Evolutionary conservation across 2,888 invertebrate species (phyloP).

Genomic region (Acrocera orbiculus): DNA sequence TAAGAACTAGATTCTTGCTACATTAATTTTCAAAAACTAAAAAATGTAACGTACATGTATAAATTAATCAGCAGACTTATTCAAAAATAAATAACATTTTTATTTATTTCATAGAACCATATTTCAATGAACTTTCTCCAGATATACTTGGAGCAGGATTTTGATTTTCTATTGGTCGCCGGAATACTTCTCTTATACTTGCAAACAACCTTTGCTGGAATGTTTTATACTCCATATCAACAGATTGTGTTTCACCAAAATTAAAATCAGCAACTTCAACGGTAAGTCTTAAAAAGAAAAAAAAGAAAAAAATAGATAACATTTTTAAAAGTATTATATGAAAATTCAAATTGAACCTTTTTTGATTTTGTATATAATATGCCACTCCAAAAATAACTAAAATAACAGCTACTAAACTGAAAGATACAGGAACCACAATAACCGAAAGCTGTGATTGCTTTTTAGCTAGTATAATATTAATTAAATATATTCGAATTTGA

Average conservation of each 20-base stretch:
- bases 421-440: conserved; percentile 71
- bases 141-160: conserved; percentile 15
- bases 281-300: conserved; percentile 39
- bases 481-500: not conserved
- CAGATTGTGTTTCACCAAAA: conserved; percentile 56
- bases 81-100: too few relatives aligned
- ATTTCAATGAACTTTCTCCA: conserved; percentile 16
- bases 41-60: too few relatives aligned
- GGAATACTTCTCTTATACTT: conserved; percentile 47
- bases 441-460: conserved; percentile 71
- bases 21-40: too few relatives aligned
- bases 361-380: conserved; percentile 66
- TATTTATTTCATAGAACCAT: conserved; percentile 18
- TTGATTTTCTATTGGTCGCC: conserved; percentile 16
- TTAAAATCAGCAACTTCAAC: conserved; percentile 85
- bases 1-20: too few relatives aligned
- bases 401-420: conserved; percentile 63
- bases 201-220: conserved; percentile 66
- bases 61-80: too few relatives aligned
- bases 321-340: not conserved
- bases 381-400: conserved; percentile 74
- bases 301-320: conserved; percentile 9
- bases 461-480: conserved; percentile 37
- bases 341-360: conserved; percentile 35
- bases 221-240: conserved; percentile 73